Percentiles rank a stretch among this genome's conserved stretches.
Evolutionary conservation across 1,140 invertebrate genomes (phyloP).

Genomic region (Drosophila mojavensis): DNA sequence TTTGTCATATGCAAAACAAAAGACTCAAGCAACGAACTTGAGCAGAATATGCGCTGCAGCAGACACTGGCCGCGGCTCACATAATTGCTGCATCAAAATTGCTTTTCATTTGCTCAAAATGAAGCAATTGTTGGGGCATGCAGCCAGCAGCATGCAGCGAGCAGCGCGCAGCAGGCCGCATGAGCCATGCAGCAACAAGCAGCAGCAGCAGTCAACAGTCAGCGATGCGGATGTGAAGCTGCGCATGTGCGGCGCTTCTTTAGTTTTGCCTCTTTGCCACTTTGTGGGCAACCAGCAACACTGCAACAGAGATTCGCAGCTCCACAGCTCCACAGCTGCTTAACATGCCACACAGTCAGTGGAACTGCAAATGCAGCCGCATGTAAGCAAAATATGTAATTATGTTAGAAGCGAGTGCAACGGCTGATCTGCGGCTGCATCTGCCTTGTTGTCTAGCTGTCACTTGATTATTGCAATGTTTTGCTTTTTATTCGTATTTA

Average conservation of each 20-base stretch:
- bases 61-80: slow-evolving; percentile 12
- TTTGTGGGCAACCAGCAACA: slow-evolving; percentile 40
- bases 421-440: slow-evolving; percentile 3
- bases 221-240: slow-evolving; percentile 75
- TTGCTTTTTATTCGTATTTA: slow-evolving; percentile 65
- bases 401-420: slow-evolving; percentile 70
- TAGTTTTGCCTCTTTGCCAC: slow-evolving; percentile 69
- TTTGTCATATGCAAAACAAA: slow-evolving; percentile 73
- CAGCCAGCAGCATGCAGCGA: slow-evolving; percentile 8
- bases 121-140: slow-evolving; percentile 66
- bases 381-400: slow-evolving; percentile 70
- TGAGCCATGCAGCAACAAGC: background rate
- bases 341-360: slow-evolving; percentile 71
- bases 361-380: slow-evolving; percentile 50
- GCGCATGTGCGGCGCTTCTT: slow-evolving; percentile 75
- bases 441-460: slow-evolving; percentile 15
- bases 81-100: slow-evolving; percentile 76
- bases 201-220: slow-evolving; percentile 22
- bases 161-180: slow-evolving; percentile 7
- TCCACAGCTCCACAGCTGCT: slow-evolving; percentile 57
- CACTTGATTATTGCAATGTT: slow-evolving; percentile 58
- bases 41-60: background rate
- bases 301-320: background rate
- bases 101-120: slow-evolving; percentile 77
- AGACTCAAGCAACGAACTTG: slow-evolving; percentile 67